Evolutionary conservation across 2,797 vertebrate species (phyloP).

Genomic region (Neomorphus geoffroyi): DNA sequence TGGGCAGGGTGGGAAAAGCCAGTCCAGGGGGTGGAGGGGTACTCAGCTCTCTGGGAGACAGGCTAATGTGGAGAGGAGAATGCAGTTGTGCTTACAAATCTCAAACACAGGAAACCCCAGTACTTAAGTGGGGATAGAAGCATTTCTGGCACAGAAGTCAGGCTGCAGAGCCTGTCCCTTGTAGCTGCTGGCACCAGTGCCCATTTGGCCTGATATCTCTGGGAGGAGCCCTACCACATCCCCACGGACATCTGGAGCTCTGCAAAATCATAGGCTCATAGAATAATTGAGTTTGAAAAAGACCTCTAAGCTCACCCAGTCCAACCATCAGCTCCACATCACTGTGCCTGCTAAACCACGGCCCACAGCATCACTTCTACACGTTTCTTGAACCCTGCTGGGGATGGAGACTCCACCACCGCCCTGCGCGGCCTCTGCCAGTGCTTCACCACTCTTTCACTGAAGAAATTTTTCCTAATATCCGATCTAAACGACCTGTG

Average conservation of each 20-base stretch:
- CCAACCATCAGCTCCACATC: no score
- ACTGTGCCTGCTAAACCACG: no score
- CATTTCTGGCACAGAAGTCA: neutral
- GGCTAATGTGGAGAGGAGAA: neutral
- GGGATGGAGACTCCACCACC: no score
- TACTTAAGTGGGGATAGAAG: rapidly evolving
- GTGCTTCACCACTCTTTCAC: no score
- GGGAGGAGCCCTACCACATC: neutral
- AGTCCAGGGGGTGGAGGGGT: neutral
- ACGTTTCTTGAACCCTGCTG: no score
- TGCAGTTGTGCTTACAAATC: neutral
- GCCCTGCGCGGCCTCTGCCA: no score
- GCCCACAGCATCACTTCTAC: no score
- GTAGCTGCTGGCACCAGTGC: neutral
- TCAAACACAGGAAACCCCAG: neutral
- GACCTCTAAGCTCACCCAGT: no score
- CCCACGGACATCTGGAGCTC: neutral
- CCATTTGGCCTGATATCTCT: neutral
- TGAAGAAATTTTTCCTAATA: no score
- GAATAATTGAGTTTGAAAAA: no score
- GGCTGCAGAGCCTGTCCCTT: neutral
- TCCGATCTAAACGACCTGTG: no score
- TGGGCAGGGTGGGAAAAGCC: neutral
- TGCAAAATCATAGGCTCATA: no score
- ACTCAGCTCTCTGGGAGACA: rapidly evolving